These are phyloP conservation scores for Steinernema feltiae DNA, from an alignment of 1,140 invertebrate genomes.

Conservation along the genomic window DNA sequence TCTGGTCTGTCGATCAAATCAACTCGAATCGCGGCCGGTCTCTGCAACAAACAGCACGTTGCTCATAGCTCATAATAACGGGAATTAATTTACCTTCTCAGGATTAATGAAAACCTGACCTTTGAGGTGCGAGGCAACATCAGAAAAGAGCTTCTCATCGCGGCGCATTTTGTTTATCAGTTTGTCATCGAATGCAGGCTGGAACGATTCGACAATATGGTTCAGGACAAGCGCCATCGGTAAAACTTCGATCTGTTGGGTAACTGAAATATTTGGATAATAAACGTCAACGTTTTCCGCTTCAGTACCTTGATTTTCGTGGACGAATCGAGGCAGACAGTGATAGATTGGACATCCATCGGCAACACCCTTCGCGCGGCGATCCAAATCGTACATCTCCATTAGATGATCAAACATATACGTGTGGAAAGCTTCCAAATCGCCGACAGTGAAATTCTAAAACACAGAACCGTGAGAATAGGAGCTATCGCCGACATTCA, in stretches of 20 bases:
- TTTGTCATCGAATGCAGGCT: constrained; percentile 67
- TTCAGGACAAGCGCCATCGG: constrained; percentile 77
- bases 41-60: constrained; percentile 59
- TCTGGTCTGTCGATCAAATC: constrained; percentile 86
- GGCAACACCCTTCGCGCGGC: constrained; percentile 64
- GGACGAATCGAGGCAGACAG: constrained; percentile 87
- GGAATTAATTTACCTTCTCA: constrained; percentile 64
- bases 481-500: constrained; percentile 15
- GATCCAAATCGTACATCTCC: constrained; percentile 78
- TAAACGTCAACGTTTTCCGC: constrained; percentile 7
- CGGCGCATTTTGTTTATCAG: constrained; percentile 58
- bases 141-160: constrained; percentile 47
- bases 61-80: not conserved
- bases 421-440: constrained; percentile 79
- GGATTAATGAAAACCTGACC: constrained; percentile 81
- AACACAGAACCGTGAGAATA: constrained; percentile 22
- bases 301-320: constrained; percentile 64
- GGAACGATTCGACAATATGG: constrained; percentile 71
- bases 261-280: not conserved
- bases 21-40: constrained; percentile 83
- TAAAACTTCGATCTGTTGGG: constrained; percentile 85
- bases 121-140: constrained; percentile 66
- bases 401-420: constrained; percentile 84
- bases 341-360: constrained; percentile 81
- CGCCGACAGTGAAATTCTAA: constrained; percentile 80